Percentiles rank a stretch among this genome's conserved stretches.
These are phyloP conservation scores for Cydia amplana DNA, from an alignment of 1,140 invertebrate species.

Conservation along the genomic window DNA sequence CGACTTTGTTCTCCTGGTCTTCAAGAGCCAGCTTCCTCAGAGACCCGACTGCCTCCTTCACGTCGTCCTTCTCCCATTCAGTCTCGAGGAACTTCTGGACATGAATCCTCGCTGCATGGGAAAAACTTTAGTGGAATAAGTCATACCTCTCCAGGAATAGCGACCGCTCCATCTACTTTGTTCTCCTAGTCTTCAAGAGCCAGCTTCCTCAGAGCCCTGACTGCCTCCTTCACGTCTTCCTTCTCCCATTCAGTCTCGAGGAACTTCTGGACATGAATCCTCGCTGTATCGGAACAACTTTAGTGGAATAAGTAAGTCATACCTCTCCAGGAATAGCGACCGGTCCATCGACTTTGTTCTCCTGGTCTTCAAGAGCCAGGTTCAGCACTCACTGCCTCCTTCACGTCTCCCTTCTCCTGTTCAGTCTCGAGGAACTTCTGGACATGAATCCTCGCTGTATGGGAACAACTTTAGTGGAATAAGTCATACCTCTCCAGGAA, in stretches of 20 bases:
- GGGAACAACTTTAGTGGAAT: slow-evolving; percentile 85
- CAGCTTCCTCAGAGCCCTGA: slow-evolving; percentile 84
- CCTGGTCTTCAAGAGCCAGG: slow-evolving; percentile 80
- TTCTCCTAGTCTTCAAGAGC: slow-evolving; percentile 80
- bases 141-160: slow-evolving; percentile 77
- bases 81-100: slow-evolving; percentile 85
- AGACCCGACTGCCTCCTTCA: slow-evolving; percentile 84
- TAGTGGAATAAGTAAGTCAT: slow-evolving; percentile 28
- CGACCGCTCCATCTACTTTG: slow-evolving; percentile 79
- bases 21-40: slow-evolving; percentile 81
- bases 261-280: slow-evolving; percentile 85
- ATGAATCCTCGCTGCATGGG: slow-evolving; percentile 88
- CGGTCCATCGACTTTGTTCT: slow-evolving; percentile 80
- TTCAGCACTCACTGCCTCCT: slow-evolving; percentile 83
- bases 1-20: slow-evolving; percentile 80
- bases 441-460: slow-evolving; percentile 86
- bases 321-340: slow-evolving; percentile 79
- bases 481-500: slow-evolving; percentile 73
- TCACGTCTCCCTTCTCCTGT: slow-evolving; percentile 85
- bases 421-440: slow-evolving; percentile 85
- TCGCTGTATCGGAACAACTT: slow-evolving; percentile 89
- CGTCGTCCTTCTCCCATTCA: slow-evolving; percentile 85
- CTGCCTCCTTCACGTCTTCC: slow-evolving; percentile 84
- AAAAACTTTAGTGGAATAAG: slow-evolving; percentile 83
- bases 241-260: slow-evolving; percentile 85